A percentile compares a stretch with the other conserved stretches of the same genome.
Evolutionary conservation across 2,113 vertebrate species (phyloP).

Genomic region (Peromyscus maniculatus): DNA sequence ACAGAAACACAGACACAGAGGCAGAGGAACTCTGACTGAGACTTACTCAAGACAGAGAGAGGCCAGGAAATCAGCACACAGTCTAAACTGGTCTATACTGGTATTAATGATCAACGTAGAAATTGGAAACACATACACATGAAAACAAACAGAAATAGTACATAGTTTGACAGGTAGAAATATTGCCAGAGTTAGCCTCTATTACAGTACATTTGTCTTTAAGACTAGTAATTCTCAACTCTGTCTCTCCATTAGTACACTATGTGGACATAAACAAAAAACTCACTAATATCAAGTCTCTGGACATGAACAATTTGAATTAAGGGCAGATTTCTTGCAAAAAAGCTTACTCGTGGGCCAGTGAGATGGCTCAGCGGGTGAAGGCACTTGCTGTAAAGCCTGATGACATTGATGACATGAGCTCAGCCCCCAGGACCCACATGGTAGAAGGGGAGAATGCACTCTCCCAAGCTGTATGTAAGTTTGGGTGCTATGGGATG

Average conservation of each 20-base stretch:
- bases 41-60: not conserved
- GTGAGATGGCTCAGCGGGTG: not conserved
- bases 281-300: not conserved
- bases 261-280: not conserved
- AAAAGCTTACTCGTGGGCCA: not conserved
- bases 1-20: not conserved
- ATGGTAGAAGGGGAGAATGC: too few relatives aligned
- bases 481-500: too few relatives aligned
- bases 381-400: not conserved
- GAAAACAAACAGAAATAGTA: not conserved
- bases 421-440: not conserved
- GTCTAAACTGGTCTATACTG: not conserved
- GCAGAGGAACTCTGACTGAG: not conserved
- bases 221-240: not conserved
- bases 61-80: not conserved
- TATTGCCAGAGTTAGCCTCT: not conserved
- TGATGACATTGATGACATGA: not conserved
- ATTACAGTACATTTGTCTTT: not conserved
- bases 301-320: not conserved
- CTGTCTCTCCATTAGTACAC: not conserved
- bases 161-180: not conserved
- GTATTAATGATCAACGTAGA: not conserved
- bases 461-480: not conserved
- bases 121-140: not conserved
- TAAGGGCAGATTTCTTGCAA: not conserved